A percentile compares a stretch with the other conserved stretches of the same genome.
Evolutionary conservation across 2,797 vertebrate genomes (phyloP).

Genomic region (Novumbra hubbsi): DNA sequence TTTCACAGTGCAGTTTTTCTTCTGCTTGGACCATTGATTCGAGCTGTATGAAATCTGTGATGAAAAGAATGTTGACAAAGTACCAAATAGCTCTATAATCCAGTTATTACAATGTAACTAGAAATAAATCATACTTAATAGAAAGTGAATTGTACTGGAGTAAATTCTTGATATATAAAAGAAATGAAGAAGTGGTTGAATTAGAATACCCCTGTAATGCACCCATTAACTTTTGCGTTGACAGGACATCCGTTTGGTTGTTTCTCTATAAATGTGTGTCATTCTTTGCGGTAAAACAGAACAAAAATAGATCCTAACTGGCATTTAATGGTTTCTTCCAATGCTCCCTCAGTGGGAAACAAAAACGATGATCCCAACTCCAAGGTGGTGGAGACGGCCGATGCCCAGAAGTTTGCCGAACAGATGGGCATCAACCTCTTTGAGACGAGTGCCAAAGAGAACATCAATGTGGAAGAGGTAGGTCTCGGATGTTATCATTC

Average conservation of each 20-base stretch:
- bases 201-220: background rate
- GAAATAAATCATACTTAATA: background rate
- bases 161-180: background rate
- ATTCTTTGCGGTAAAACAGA: background rate
- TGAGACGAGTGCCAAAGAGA: constrained; percentile 99
- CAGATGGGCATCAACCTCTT: constrained; percentile 99
- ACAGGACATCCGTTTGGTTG: background rate
- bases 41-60: background rate
- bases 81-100: background rate
- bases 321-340: background rate
- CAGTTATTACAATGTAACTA: background rate
- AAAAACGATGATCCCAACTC: constrained; percentile 97
- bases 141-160: background rate
- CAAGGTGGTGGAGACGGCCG: constrained; percentile 97
- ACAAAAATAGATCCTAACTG: no score
- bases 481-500: background rate
- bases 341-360: constrained; percentile 84
- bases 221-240: background rate
- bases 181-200: background rate
- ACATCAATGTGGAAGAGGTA: constrained; percentile 98
- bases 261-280: background rate
- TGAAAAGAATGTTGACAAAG: background rate
- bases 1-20: background rate
- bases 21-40: background rate
- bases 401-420: constrained; percentile 96